Percentiles rank a stretch among this genome's conserved stretches.
phyloP scores from a whole-genome alignment of 2,888 invertebrate genomes.

The Cheilosia grossa region DNA sequence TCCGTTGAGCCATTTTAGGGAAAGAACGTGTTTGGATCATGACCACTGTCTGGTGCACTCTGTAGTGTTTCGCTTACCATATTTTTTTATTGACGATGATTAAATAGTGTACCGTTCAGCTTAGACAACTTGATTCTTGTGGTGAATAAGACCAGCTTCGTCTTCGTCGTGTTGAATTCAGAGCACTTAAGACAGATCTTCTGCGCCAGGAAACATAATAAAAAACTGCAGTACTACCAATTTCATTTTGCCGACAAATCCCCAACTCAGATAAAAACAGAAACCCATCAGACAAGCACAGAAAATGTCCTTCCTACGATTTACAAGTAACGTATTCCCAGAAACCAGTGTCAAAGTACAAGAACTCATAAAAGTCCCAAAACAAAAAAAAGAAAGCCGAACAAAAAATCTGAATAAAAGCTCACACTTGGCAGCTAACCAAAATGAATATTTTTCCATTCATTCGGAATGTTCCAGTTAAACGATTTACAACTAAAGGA shows the following conservation, averaged over 20 bases:
- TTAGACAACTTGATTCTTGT: too few relatives aligned
- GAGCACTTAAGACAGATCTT: too few relatives aligned
- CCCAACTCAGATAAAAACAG: conserved; percentile 11
- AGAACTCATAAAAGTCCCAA: conserved; percentile 26
- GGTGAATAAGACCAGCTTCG: too few relatives aligned
- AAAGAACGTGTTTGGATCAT: too few relatives aligned
- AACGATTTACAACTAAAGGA: conserved; percentile 66
- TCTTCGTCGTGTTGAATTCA: too few relatives aligned
- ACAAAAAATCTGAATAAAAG: conserved; percentile 47
- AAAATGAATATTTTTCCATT: conserved; percentile 39
- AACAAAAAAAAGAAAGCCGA: background rate
- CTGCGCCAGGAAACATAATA: too few relatives aligned
- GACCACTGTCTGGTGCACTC: too few relatives aligned
- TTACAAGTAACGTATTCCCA: conserved; percentile 14
- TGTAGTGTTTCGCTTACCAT: too few relatives aligned
- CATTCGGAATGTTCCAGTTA: conserved; percentile 62
- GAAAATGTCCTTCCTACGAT: background rate
- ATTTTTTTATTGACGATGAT: too few relatives aligned
- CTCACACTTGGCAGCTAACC: conserved; percentile 60
- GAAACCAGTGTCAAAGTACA: conserved; percentile 44
- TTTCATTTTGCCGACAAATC: background rate
- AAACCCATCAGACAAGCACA: conserved; percentile 22
- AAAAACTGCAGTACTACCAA: background rate
- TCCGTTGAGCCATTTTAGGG: too few relatives aligned
- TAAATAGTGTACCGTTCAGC: too few relatives aligned